phyloP scores from a whole-genome alignment of 2,113 vertebrate species.

The Litocranius walleri region DNA sequence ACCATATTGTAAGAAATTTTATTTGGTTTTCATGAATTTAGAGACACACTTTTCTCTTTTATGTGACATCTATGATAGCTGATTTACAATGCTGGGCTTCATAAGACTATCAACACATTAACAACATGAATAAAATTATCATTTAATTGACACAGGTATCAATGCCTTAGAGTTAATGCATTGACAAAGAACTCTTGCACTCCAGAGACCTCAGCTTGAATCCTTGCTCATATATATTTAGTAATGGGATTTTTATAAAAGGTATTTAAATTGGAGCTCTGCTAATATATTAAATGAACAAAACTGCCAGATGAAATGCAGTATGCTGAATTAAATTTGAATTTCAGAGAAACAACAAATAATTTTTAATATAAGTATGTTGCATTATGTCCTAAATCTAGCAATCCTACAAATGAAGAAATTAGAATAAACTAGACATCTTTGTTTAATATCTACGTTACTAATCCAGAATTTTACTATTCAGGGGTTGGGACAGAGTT shows the following conservation, averaged over 20 bases:
- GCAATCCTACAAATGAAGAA: not conserved
- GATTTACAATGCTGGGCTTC: not conserved
- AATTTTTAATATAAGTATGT: not conserved
- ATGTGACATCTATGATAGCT: not conserved
- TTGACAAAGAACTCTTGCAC: not conserved
- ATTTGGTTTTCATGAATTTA: slow-evolving; percentile 18
- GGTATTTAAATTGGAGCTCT: not conserved
- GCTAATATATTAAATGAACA: not conserved
- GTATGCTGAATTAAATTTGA: not conserved
- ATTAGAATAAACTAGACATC: not conserved
- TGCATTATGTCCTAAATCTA: not conserved
- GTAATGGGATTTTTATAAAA: not conserved
- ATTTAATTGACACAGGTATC: not conserved
- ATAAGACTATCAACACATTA: slow-evolving; percentile 21
- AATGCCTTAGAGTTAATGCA: not conserved
- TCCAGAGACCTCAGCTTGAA: not conserved
- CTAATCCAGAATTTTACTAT: not conserved
- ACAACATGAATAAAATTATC: not conserved
- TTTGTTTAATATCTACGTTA: not conserved
- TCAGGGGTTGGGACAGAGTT: not conserved
- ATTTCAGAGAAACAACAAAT: slow-evolving; percentile 1
- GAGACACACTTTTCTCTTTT: not conserved
- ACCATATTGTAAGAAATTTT: not conserved
- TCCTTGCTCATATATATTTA: not conserved
- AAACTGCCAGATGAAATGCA: not conserved